Evolutionary conservation across 2,888 invertebrate genomes (phyloP).

Genomic region (Gisinianus flammeolus): DNA sequence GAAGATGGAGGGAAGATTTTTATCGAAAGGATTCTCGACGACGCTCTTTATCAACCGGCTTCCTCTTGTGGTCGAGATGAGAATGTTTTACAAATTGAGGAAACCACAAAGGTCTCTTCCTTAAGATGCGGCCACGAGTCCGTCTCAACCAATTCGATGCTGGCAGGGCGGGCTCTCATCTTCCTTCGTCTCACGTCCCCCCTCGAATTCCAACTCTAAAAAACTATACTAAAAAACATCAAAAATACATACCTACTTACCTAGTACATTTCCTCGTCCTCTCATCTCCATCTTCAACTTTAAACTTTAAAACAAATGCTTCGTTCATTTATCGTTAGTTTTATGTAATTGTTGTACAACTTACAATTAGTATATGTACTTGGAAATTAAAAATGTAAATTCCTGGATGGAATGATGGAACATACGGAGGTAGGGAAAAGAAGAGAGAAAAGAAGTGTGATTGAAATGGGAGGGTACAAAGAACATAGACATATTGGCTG

Average conservation of each 20-base stretch:
- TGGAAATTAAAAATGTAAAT: constrained; percentile 26
- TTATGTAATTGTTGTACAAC: no score
- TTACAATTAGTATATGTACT: no score
- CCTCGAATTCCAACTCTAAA: no score
- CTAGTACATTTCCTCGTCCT: neutral
- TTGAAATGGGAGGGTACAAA: constrained; percentile 20
- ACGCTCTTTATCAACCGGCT: constrained; percentile 12
- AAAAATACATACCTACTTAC: no score
- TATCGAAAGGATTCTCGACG: no score
- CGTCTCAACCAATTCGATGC: neutral
- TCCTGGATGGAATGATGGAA: constrained; percentile 25
- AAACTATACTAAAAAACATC: no score
- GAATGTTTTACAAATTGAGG: constrained; percentile 13
- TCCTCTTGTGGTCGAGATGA: constrained; percentile 27
- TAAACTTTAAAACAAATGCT: no score
- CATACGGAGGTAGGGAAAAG: neutral
- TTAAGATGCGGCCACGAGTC: constrained; percentile 17
- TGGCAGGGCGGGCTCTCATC: neutral
- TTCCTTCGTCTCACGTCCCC: neutral
- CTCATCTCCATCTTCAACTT: neutral
- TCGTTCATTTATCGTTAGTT: no score
- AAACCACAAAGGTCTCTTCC: neutral
- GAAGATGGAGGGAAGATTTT: no score
- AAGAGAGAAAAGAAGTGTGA: no score
- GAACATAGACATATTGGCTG: neutral